Evolutionary conservation across 1,140 invertebrate genomes (phyloP), one percentile per base, ranked within the genome.

Genomic region (Nixonia krombeini): DNA sequence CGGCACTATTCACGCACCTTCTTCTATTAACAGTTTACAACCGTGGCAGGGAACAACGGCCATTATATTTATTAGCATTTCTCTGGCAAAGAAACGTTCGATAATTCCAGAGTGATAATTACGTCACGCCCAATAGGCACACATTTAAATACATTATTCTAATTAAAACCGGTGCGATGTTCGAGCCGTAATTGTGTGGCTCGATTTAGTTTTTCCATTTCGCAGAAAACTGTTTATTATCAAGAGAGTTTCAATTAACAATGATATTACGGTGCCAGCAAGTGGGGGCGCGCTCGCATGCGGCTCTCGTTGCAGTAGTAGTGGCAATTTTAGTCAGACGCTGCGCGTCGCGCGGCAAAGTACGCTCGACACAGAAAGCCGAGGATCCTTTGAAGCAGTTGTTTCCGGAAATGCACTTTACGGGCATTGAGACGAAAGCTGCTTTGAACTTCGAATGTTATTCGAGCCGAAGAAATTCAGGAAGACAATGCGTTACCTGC

Each of bases 141-240:
- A 2, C 13, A 35, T 13, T 35, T 35, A 35, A 35, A 40, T 40
- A 18, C 37, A 40, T 40, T 40, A 40, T 18, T 40, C 16, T 16
- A 40, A 40, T 18, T 21, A 21, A 40, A 16, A 18, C 16, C 9
- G 12, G 1, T 13, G 4, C 33, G 12, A 7, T 37, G 5, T 37
- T 16, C 13, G 12, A 15, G 10, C 6, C 37, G 15, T 40, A 17
- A 40, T 40, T 40, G 17, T 10, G 37, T 18, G 37, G 8, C 15
- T 40, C 37, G 37, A 40, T 40, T 40, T 40, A 40, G n/a, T 40
- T 40, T 40, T 40, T 21, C 37, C 37, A 40, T 40, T 21, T 40
- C 9, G 37, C 9, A 17, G 16, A 40, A 40, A 21, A 40, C 37
- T 17, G 16, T 17, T 21, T 21, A 40, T 40, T 40, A 10, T 18